Percentiles rank a stretch among this genome's conserved stretches.
Evolutionary conservation across 2,888 invertebrate species (phyloP).

Genomic region (Toxonevra muliebris): DNA sequence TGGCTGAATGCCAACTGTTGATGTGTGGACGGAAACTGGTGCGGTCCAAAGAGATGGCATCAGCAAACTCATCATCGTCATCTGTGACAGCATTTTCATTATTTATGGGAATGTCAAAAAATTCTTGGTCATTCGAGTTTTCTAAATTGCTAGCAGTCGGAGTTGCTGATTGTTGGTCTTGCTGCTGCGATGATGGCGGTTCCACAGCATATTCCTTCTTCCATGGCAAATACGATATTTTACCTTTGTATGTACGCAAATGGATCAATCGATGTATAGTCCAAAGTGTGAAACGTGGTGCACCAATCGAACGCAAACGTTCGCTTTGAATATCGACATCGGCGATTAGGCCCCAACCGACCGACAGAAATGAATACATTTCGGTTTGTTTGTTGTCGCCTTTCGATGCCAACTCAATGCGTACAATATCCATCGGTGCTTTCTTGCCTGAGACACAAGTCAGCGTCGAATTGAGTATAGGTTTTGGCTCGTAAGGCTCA

Average conservation of each 20-base stretch:
- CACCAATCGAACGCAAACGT: slow-evolving; percentile 86
- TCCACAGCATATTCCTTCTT: not conserved
- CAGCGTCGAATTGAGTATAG: slow-evolving; percentile 81
- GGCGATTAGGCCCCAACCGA: slow-evolving; percentile 96
- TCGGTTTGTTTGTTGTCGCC: slow-evolving; percentile 62
- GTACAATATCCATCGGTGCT: slow-evolving; percentile 86
- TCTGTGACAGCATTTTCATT: slow-evolving; percentile 26
- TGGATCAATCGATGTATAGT: slow-evolving; percentile 85
- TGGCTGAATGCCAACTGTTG: slow-evolving; percentile 86
- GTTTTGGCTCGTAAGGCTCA: slow-evolving; percentile 84
- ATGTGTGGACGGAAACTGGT: slow-evolving; percentile 65
- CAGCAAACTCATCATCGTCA: slow-evolving; percentile 47
- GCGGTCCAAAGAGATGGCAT: slow-evolving; percentile 61
- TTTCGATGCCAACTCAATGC: slow-evolving; percentile 75
- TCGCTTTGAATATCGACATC: slow-evolving; percentile 99
- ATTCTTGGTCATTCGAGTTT: slow-evolving; percentile 40
- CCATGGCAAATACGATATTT: slow-evolving; percentile 80
- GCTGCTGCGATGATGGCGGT: not conserved
- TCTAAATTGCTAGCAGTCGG: slow-evolving; percentile 9
- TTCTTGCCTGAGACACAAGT: slow-evolving; percentile 78
- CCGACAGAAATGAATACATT: slow-evolving; percentile 91
- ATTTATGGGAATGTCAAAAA: slow-evolving; percentile 42
- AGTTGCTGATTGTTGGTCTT: not conserved
- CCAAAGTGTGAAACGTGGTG: slow-evolving; percentile 90
- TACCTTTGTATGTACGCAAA: slow-evolving; percentile 85